These are phyloP conservation scores for Ageneiosus marmoratus DNA, from an alignment of 2,113 vertebrate species.

Conservation along the genomic window DNA sequence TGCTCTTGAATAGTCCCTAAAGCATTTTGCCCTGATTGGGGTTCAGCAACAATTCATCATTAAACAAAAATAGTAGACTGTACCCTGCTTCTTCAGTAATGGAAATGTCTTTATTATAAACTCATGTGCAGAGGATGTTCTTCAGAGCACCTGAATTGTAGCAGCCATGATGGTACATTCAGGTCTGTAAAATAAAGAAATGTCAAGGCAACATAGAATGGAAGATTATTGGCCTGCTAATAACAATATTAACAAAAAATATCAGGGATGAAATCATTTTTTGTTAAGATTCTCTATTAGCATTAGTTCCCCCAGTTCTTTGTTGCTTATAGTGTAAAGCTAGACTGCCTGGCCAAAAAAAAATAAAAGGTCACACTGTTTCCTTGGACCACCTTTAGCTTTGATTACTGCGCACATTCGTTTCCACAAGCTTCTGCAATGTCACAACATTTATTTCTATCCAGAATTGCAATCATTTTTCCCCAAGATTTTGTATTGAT, in stretches of 20 bases:
- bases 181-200: conserved; percentile 75
- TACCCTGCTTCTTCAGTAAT: conserved; percentile 3
- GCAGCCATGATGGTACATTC: conserved; percentile 81
- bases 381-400: no score
- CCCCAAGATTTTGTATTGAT: no score
- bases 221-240: not conserved
- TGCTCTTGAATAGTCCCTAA: not conserved
- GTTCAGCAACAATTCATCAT: not conserved
- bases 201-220: conserved; percentile 35
- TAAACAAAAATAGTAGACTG: not conserved
- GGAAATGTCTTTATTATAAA: not conserved
- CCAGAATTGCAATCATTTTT: no score
- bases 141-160: conserved; percentile 79
- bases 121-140: not conserved
- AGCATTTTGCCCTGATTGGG: conserved; percentile 2
- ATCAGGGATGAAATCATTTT: not conserved
- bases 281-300: not conserved
- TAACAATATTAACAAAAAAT: not conserved
- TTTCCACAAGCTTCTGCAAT: no score
- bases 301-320: not conserved
- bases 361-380: no score
- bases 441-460: no score
- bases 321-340: not conserved
- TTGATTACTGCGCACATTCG: no score
- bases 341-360: no score